These are phyloP conservation scores for Myotis davidii DNA, from an alignment of 2,113 vertebrate genomes.

Conservation along the genomic window DNA sequence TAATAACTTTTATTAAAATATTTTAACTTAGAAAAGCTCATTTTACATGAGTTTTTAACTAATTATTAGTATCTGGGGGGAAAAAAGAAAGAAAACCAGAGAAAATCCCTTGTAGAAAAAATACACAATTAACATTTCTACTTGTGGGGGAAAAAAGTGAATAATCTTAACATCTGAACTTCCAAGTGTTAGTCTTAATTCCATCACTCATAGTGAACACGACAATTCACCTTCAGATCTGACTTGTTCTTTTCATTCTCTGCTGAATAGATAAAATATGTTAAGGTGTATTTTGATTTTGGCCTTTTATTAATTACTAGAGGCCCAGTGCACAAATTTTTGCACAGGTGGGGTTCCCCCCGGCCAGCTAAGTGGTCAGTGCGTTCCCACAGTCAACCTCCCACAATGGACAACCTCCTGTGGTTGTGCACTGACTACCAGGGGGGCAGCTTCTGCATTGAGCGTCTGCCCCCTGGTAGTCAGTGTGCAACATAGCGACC, in stretches of 20 bases:
- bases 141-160: constrained; percentile 51
- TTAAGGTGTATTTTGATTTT: constrained; percentile 61
- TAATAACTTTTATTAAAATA: constrained; percentile 86
- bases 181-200: constrained; percentile 68
- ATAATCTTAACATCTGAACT: constrained; percentile 78
- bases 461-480: too few relatives aligned
- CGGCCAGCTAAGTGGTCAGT: too few relatives aligned
- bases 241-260: constrained; percentile 89
- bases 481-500: too few relatives aligned
- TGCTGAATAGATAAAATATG: constrained; percentile 90
- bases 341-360: too few relatives aligned
- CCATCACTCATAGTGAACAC: constrained; percentile 81
- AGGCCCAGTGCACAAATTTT: too few relatives aligned
- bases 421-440: too few relatives aligned
- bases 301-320: background rate
- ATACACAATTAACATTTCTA: constrained; percentile 83
- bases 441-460: too few relatives aligned
- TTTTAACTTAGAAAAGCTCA: constrained; percentile 64
- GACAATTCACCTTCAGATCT: constrained; percentile 86
- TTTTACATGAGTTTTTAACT: constrained; percentile 72
- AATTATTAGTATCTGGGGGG: constrained; percentile 72
- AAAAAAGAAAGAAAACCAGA: constrained; percentile 86
- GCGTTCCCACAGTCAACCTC: too few relatives aligned
- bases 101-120: constrained; percentile 78
- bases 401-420: too few relatives aligned